Conservation (phyloP, 2,797 vertebrate genomes). For the Pempheris klunzingeri region DNA sequence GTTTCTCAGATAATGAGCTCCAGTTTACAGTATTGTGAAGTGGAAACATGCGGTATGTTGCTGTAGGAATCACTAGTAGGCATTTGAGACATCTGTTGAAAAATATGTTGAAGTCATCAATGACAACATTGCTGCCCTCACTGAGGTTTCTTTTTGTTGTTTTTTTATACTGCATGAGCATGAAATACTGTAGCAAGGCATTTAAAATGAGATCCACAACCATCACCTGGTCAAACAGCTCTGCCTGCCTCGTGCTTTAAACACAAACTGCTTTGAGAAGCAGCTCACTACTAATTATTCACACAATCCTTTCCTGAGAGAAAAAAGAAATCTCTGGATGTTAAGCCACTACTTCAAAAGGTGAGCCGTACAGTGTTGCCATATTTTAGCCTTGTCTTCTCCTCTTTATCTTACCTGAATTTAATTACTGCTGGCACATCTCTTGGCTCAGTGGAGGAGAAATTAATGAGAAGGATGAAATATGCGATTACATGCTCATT, state of each 20-base stretch:
- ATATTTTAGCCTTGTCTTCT: constrained; percentile 49
- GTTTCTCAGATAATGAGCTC: not conserved
- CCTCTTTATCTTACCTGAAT: constrained; percentile 59
- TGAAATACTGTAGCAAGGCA: not conserved
- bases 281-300: constrained; percentile 46
- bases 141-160: not conserved
- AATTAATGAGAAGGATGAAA: constrained; percentile 66
- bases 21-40: too few relatives aligned
- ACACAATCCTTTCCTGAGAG: constrained; percentile 20
- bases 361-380: constrained; percentile 26
- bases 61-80: not conserved
- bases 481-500: constrained; percentile 62
- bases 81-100: not conserved
- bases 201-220: not conserved
- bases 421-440: constrained; percentile 63
- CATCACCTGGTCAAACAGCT: constrained; percentile 32
- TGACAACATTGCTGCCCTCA: not conserved
- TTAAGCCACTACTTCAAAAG: constrained; percentile 45
- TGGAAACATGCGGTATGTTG: not conserved
- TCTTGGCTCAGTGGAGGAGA: constrained; percentile 34
- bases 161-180: not conserved
- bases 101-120: too few relatives aligned
- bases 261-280: constrained; percentile 43
- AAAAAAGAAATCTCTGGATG: constrained; percentile 9
- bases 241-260: constrained; percentile 8